These are phyloP conservation scores for Cephalopachus bancanus DNA, from an alignment of 2,797 vertebrate genomes.

Conservation along the genomic window DNA sequence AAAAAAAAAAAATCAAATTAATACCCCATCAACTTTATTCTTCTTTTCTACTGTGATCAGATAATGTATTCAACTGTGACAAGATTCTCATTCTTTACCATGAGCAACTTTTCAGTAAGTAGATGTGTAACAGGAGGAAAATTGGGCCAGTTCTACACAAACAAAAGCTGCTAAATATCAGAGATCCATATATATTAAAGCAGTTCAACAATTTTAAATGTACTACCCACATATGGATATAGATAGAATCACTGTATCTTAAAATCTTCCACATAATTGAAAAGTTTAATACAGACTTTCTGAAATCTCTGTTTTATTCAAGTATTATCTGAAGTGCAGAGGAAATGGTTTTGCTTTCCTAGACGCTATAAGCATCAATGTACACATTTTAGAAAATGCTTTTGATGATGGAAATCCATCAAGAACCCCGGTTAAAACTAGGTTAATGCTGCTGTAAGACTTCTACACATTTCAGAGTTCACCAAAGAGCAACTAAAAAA, in stretches of 20 bases:
- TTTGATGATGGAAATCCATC: background rate
- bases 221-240: background rate
- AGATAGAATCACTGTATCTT: background rate
- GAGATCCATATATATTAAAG: background rate
- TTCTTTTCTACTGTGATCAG: slow-evolving; percentile 61
- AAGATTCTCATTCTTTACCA: slow-evolving; percentile 68
- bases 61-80: slow-evolving; percentile 57
- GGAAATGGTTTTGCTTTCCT: slow-evolving; percentile 50
- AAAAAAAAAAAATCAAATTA: slow-evolving; percentile 66
- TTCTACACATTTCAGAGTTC: slow-evolving; percentile 49
- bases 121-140: slow-evolving; percentile 44
- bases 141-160: background rate
- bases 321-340: slow-evolving; percentile 53
- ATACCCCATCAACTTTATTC: slow-evolving; percentile 69
- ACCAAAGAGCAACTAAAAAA: slow-evolving; percentile 64
- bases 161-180: slow-evolving; percentile 53
- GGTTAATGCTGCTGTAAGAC: background rate
- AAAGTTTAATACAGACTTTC: background rate
- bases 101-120: slow-evolving; percentile 50
- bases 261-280: background rate
- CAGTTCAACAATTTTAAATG: slow-evolving; percentile 21
- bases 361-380: background rate
- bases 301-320: slow-evolving; percentile 27
- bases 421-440: slow-evolving; percentile 49
- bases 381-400: slow-evolving; percentile 18